Conservation (phyloP, 2,113 vertebrate genomes). For the Lepidothrix coronata region DNA sequence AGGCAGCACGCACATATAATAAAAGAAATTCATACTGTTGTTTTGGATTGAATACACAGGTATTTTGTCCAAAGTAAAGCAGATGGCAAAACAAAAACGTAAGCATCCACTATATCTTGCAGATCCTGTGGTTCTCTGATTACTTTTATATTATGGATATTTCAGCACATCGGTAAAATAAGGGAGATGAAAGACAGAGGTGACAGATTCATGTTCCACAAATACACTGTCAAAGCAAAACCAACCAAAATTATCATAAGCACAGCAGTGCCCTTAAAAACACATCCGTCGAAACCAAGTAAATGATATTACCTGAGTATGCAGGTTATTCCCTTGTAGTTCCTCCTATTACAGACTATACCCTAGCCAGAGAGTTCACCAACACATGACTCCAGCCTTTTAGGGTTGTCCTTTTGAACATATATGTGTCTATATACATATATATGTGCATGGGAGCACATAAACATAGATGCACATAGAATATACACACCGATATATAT, state of each 20-base stretch:
- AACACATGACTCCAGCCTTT: background rate
- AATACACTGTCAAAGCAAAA: background rate
- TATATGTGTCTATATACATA: accelerated
- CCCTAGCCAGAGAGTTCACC: background rate
- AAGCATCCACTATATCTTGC: slow-evolving; percentile 55
- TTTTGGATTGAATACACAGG: background rate
- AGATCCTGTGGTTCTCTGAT: slow-evolving; percentile 47
- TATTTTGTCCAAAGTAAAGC: slow-evolving; percentile 44
- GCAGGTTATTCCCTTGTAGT: background rate
- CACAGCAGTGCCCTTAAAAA: background rate
- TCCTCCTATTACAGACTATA: background rate
- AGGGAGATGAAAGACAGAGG: slow-evolving; percentile 31
- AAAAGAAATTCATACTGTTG: slow-evolving; percentile 22
- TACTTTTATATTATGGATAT: slow-evolving; percentile 27
- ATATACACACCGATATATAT: background rate
- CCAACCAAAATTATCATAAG: no score
- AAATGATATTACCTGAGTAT: background rate
- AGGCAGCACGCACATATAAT: slow-evolving; percentile 19
- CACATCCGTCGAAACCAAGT: background rate
- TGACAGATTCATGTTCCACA: background rate
- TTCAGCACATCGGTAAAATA: slow-evolving; percentile 52
- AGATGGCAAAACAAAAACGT: slow-evolving; percentile 59
- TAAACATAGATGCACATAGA: background rate
- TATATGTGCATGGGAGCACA: background rate
- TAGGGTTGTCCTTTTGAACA: background rate